phyloP scores from a whole-genome alignment of 23 tunicate genomes.

The Trididemnum miniatum region DNA sequence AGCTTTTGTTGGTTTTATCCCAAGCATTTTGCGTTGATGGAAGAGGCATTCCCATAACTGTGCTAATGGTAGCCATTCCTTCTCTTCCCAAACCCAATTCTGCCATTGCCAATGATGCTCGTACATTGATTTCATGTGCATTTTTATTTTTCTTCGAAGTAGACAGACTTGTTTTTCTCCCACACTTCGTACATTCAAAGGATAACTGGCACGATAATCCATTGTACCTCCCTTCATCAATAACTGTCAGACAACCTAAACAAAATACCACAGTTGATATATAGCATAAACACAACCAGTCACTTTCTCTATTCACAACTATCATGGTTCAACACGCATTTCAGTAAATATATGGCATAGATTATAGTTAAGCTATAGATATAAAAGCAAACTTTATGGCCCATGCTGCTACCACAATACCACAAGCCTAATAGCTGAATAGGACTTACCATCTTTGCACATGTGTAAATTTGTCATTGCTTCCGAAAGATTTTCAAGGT shows the following conservation, averaged over 20 bases:
- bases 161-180: neutral
- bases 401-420: too few relatives aligned
- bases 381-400: too few relatives aligned
- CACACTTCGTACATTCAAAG: slow-evolving; percentile 15
- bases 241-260: slow-evolving; percentile 11
- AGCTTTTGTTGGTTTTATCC: neutral
- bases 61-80: neutral
- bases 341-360: too few relatives aligned
- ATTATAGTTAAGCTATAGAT: too few relatives aligned
- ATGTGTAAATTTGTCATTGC: too few relatives aligned
- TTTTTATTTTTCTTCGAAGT: neutral
- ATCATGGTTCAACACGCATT: too few relatives aligned
- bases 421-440: too few relatives aligned
- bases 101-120: neutral
- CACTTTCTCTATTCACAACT: too few relatives aligned
- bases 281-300: too few relatives aligned
- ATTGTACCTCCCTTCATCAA: slow-evolving; percentile 10
- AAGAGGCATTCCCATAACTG: slow-evolving; percentile 14
- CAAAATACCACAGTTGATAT: too few relatives aligned
- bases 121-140: neutral
- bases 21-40: neutral
- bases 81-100: neutral
- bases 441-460: too few relatives aligned
- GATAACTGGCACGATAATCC: neutral
- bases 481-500: too few relatives aligned